A percentile compares a stretch with the other conserved stretches of the same genome.
Conservation (phyloP, 2,888 invertebrate species). For the Homarus gammarus region DNA sequence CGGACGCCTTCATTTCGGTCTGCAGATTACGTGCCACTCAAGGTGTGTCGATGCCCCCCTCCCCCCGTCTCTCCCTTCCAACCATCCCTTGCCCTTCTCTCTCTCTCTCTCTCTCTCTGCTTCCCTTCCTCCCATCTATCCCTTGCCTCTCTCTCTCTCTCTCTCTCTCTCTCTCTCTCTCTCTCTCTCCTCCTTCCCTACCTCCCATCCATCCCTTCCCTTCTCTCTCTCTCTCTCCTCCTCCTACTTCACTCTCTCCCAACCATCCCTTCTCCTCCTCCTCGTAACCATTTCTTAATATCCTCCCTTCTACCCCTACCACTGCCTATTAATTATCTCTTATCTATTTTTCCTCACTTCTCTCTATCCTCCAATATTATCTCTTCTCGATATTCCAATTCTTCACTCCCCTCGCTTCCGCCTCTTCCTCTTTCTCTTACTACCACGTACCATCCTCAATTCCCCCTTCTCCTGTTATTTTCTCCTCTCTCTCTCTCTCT, state of each 20-base stretch:
- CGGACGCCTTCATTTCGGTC: conserved; percentile 61
- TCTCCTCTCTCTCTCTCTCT: conserved; percentile 5
- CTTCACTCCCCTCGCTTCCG: not conserved
- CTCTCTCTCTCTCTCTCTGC: conserved; percentile 10
- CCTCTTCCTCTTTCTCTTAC: too few relatives aligned
- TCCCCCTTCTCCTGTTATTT: not conserved
- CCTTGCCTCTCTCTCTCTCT: not conserved
- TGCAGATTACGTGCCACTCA: conserved; percentile 68
- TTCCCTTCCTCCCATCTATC: conserved; percentile 1
- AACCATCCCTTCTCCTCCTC: not conserved
- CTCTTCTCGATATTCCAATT: too few relatives aligned
- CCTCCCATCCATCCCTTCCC: not conserved
- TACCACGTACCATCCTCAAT: not conserved
- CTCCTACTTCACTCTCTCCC: too few relatives aligned
- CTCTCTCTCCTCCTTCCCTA: conserved; percentile 6
- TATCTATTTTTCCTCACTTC: too few relatives aligned
- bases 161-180: not conserved
- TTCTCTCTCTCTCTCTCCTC: not conserved
- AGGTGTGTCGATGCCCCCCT: conserved; percentile 53
- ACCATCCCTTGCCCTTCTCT: not conserved
- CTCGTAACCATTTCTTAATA: too few relatives aligned
- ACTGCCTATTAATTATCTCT: too few relatives aligned
- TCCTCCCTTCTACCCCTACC: too few relatives aligned
- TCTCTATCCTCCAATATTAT: not conserved
- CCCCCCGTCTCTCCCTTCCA: not conserved